Percentiles rank a stretch among this genome's conserved stretches.
Evolutionary conservation across 2,113 vertebrate genomes (phyloP).

Genomic region (Dicaeum eximium): DNA sequence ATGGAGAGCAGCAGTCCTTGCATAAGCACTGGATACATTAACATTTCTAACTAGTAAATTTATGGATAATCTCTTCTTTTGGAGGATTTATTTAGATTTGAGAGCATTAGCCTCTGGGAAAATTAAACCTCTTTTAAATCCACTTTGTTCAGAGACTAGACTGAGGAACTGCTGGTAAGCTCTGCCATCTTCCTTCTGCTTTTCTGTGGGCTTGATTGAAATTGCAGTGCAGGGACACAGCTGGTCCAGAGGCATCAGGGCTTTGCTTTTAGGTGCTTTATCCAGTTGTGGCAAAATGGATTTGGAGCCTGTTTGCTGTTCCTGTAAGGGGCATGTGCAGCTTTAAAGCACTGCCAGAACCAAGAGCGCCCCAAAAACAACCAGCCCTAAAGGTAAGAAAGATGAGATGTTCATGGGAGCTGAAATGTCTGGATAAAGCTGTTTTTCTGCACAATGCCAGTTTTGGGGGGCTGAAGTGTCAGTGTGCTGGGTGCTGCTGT

Average conservation of each 20-base stretch:
- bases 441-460: neutral
- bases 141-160: constrained; percentile 17
- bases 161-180: neutral
- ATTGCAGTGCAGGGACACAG: neutral
- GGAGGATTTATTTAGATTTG: constrained; percentile 50
- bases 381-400: neutral
- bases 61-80: constrained; percentile 57
- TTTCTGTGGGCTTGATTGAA: neutral
- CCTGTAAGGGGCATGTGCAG: neutral
- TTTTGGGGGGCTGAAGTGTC: neutral
- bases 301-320: neutral
- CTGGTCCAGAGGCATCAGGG: neutral
- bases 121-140: constrained; percentile 52
- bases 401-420: accelerated
- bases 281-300: neutral
- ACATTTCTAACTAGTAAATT: constrained; percentile 54
- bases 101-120: constrained; percentile 29
- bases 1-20: neutral
- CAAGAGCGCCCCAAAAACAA: neutral
- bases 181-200: neutral
- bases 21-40: constrained; percentile 10
- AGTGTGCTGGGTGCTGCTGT: neutral
- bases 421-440: neutral
- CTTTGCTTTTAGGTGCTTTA: neutral
- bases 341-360: neutral